These are phyloP conservation scores for Anthopleura xanthogrammica DNA, from an alignment of 92 coral and sea anemone species.

Conservation along the genomic window DNA sequence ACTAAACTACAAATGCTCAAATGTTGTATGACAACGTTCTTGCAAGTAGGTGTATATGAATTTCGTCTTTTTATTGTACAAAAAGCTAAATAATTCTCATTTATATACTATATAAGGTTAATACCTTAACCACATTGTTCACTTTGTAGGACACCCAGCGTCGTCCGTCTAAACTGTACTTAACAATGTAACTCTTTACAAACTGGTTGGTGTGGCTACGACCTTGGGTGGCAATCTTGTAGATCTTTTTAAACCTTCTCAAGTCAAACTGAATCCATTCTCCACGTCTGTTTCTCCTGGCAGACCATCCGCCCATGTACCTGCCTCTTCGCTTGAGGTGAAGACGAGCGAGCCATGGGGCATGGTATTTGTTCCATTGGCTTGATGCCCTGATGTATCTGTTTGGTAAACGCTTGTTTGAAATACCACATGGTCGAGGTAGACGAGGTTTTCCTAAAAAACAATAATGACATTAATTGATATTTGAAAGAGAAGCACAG, in stretches of 20 bases:
- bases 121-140: conserved; percentile 64
- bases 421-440: conserved; percentile 18
- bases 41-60: too few relatives aligned
- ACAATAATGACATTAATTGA: too few relatives aligned
- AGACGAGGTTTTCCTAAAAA: not conserved
- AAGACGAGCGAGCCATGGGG: conserved; percentile 71
- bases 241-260: conserved; percentile 49
- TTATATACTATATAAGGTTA: too few relatives aligned
- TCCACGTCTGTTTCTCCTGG: conserved; percentile 58
- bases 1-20: too few relatives aligned
- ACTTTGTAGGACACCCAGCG: conserved; percentile 59
- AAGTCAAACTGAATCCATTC: conserved; percentile 77
- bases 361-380: conserved; percentile 67
- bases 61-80: too few relatives aligned
- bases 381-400: conserved; percentile 67
- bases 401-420: conserved; percentile 47
- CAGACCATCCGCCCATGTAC: conserved; percentile 72
- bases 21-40: too few relatives aligned
- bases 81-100: too few relatives aligned
- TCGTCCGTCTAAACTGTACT: conserved; percentile 68
- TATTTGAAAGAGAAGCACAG: too few relatives aligned
- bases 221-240: conserved; percentile 75
- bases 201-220: conserved; percentile 58
- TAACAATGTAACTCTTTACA: conserved; percentile 56
- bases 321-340: conserved; percentile 62